Evolutionary conservation across 1,140 invertebrate genomes (phyloP), one percentile per base, ranked within the genome.

Genomic region (Acromyrmex charruanus): DNA sequence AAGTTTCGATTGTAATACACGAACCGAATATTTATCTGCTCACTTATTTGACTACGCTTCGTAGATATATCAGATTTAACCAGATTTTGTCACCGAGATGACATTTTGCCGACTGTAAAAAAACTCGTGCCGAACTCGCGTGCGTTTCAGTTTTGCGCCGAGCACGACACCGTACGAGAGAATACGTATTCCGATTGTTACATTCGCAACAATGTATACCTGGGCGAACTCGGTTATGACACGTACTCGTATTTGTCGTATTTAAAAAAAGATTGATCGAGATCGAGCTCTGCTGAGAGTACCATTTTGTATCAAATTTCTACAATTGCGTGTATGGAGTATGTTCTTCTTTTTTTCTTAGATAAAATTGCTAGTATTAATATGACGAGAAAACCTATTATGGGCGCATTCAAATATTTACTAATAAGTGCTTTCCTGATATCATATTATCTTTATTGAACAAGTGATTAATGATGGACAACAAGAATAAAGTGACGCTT

Each of bases 231-330:
- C 61, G 77, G 58, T 63, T 84, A 16, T 59, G 39, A 55, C 59
- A 75, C 31, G n/a, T 53, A 53, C 66, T 79, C 44, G 61, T 49
- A 61, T 86, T 90, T 84, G 88, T 86, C 49, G 74, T 72, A 71
- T 91, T 86, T 86, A 66, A 84, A 90, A 87, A 65, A 25, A 75
- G 72, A 72, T 86, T 74, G 79, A 86, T 88, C 61, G 89, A 49
- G 21, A 87, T 90, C 71, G 58, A 58, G 10, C 59, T 28, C 51
- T 58, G 12, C 39, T 51, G 58, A 65, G 71, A 66, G 65, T 31
- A 77, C 28, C 28, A 25, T 81, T 72, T 39, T 16, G 35, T n/a
- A 9, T 69, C 31, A 39, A 81, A 71, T 69, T 49, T 18, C 58
- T 44, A 53, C 31, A 49, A 21, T 59, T 12, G 5, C 6, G 12